Evolutionary conservation across 2,888 invertebrate genomes (phyloP).

Genomic region (Lumbricus terrestris): DNA sequence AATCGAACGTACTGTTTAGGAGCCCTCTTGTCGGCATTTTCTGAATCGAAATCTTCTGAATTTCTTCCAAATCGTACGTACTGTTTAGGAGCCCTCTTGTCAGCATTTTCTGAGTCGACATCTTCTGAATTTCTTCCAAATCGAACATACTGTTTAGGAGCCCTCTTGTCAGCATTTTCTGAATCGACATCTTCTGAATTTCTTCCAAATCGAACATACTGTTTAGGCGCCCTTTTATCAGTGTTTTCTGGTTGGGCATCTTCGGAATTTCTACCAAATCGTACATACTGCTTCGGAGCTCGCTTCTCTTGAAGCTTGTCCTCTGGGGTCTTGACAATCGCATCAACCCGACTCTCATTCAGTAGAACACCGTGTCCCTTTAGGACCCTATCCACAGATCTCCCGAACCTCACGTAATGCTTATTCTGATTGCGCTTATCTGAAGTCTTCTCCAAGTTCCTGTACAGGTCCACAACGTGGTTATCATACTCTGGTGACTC

Average conservation of each 20-base stretch:
- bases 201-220: neutral
- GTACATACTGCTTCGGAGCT: neutral
- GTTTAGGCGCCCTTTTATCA: neutral
- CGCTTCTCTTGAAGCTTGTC: neutral
- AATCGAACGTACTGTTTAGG: conserved; percentile 10
- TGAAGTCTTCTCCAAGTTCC: neutral
- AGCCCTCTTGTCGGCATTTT: neutral
- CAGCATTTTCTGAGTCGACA: neutral
- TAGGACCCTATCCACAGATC: neutral
- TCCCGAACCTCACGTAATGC: neutral
- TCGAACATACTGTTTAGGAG: neutral
- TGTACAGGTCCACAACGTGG: neutral
- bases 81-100: neutral
- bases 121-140: neutral
- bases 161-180: neutral
- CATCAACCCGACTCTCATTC: neutral
- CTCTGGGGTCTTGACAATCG: neutral
- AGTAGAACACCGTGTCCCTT: neutral
- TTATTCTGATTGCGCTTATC: neutral
- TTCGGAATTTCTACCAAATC: neutral
- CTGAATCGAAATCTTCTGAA: neutral
- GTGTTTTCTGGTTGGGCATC: neutral
- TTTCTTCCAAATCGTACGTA: neutral
- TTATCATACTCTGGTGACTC: neutral
- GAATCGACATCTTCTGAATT: neutral